A percentile compares a stretch with the other conserved stretches of the same genome.
Conservation (phyloP, 2,113 vertebrate genomes). For the Apteryx mantelli region DNA sequence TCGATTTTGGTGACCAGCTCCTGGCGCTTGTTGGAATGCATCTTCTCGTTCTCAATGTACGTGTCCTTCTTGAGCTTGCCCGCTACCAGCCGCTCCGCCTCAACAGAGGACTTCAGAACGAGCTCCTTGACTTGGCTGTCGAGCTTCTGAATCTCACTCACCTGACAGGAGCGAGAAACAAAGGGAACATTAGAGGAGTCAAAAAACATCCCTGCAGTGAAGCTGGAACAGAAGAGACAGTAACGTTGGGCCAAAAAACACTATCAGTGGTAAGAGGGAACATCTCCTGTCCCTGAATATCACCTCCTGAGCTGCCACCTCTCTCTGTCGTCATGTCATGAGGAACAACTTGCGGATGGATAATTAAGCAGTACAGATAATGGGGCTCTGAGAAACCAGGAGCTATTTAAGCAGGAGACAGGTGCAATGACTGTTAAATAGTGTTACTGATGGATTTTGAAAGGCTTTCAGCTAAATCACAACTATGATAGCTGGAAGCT, state of each 20-base stretch:
- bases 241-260: background rate
- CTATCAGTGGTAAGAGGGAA: background rate
- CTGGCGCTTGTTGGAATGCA: slow-evolving; percentile 87
- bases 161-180: slow-evolving; percentile 57
- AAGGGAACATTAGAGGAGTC: background rate
- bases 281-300: background rate
- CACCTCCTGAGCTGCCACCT: background rate
- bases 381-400: background rate
- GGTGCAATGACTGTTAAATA: background rate
- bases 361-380: background rate
- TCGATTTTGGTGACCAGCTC: slow-evolving; percentile 94
- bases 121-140: slow-evolving; percentile 95
- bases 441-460: background rate
- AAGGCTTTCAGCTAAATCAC: background rate
- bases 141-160: slow-evolving; percentile 94
- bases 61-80: slow-evolving; percentile 98
- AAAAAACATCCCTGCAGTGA: background rate
- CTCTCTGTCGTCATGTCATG: background rate
- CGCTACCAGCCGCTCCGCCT: slow-evolving; percentile 93
- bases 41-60: slow-evolving; percentile 93
- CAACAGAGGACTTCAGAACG: slow-evolving; percentile 89
- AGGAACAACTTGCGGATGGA: background rate
- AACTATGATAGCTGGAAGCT: background rate
- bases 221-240: background rate
- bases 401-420: background rate